A percentile compares a stretch with the other conserved stretches of the same genome.
Evolutionary conservation across 2,888 invertebrate species (phyloP).

Genomic region (Meiosimyza platycephala): DNA sequence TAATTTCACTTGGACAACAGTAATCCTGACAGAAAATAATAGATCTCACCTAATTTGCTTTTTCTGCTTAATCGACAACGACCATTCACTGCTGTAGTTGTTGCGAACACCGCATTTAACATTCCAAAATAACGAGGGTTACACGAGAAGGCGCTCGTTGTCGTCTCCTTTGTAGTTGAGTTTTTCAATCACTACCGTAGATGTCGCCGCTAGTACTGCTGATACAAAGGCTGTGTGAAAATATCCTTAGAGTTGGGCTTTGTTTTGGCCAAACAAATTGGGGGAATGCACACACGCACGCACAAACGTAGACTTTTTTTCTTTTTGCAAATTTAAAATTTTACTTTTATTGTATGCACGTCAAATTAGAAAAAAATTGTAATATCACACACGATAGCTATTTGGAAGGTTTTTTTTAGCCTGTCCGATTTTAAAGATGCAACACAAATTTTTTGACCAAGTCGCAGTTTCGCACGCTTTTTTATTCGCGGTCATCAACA

Average conservation of each 20-base stretch:
- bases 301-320: conserved; percentile 23
- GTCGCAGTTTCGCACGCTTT: conserved; percentile 36
- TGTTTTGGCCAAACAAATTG: conserved; percentile 40
- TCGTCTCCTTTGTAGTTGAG: conserved; percentile 41
- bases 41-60: conserved; percentile 39
- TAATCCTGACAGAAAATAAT: too few relatives aligned
- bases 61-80: conserved; percentile 51
- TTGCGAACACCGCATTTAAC: conserved; percentile 66
- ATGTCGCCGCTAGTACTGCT: conserved; percentile 1
- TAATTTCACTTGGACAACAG: too few relatives aligned
- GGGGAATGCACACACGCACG: conserved; percentile 41
- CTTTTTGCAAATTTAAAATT: conserved; percentile 23
- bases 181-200: too few relatives aligned
- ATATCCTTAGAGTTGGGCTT: conserved; percentile 10
- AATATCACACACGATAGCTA: too few relatives aligned
- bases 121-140: conserved; percentile 61
- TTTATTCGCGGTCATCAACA: neutral
- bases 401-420: conserved; percentile 20
- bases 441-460: conserved; percentile 23
- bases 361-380: conserved; percentile 15
- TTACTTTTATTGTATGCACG: conserved; percentile 28
- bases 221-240: neutral
- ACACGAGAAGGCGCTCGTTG: conserved; percentile 39
- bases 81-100: conserved; percentile 64
- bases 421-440: conserved; percentile 19